phyloP scores from a whole-genome alignment of 2,888 invertebrate genomes.

The Ormyrus rosae region DNA sequence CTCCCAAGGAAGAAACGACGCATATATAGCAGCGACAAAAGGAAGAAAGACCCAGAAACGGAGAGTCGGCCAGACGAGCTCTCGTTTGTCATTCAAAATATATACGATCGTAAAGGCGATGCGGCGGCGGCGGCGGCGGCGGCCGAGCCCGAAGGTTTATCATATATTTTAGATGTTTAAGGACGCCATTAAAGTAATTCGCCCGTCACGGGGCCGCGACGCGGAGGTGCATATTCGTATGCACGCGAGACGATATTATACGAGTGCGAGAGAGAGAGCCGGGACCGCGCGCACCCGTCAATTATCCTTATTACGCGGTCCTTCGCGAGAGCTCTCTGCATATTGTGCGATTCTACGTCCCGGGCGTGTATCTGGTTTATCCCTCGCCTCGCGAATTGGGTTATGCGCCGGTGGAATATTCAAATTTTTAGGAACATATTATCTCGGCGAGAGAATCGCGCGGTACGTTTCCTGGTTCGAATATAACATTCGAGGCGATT shows the following conservation, averaged over 20 bases:
- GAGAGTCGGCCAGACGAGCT: conserved; percentile 1
- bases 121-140: conserved; percentile 1
- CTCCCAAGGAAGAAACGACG: not conserved
- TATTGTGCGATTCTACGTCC: not conserved
- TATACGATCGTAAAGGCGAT: conserved; percentile 42
- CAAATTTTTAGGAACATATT: too few species aligned
- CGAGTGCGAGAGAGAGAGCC: conserved; percentile 28
- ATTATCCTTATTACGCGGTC: conserved; percentile 56
- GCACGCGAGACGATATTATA: conserved; percentile 41
- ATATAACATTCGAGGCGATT: too few species aligned
- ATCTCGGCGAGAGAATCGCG: too few species aligned
- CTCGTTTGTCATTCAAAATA: conserved; percentile 60
- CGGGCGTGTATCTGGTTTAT: not conserved
- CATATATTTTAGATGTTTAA: conserved; percentile 57
- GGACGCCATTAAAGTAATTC: conserved; percentile 56
- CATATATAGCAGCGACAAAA: conserved; percentile 22
- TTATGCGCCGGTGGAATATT: not conserved
- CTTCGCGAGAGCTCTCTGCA: not conserved
- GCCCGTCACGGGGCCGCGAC: conserved; percentile 33
- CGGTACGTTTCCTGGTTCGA: too few species aligned
- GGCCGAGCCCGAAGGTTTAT: conserved; percentile 44
- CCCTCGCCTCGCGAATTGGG: not conserved
- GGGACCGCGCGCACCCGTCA: conserved; percentile 33
- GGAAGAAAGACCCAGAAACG: not conserved
- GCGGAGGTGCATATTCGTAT: not conserved